Evolutionary conservation across 1,140 invertebrate genomes (phyloP), one percentile per base, ranked within the genome.

Genomic region (Bombus sibiricus): DNA sequence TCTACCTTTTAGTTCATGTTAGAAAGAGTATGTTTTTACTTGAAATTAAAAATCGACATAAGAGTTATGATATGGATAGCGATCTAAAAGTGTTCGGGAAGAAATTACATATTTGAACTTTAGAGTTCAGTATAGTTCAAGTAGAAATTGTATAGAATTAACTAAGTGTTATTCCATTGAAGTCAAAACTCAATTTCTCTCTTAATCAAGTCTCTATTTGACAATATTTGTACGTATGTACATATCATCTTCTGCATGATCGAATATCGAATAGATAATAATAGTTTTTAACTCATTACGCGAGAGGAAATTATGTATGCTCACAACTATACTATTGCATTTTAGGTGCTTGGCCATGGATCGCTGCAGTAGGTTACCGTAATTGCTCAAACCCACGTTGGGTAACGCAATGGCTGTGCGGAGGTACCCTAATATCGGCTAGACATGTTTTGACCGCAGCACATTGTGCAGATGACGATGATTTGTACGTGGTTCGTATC

Each of bases 391-490:
- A 10, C 1, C 39, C 39, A 10, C 8, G 1, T 39, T 39, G 39
- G 39, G 39, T 39, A 39, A 39, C 39, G 5, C 9, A 41, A 10
- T 41, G 39, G 39, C 9, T 10, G 39, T 41, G 39, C 10, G 39
- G 1, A 10, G 39, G 10, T 12, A 10, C 10, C 2, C 94, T 99
- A 59, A 97, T 99, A 28, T 96, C 97, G 0, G 94, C 96, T 2
- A 93, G 95, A 41, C 98, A 98, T 95, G 96, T 98, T 0, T 93
- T 98, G 57, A 98, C 98, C 0, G 98, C 98, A 0, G 98, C 97
- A 0, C 98, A 98, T 93, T 99, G 98, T 93, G 96, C 97, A 25
- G 93, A 41, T 10, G 1, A 3, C 0, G 1, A 2, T 12, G 0
- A 2, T 13, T 43, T 43, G 93, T 96, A 95, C 88, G 32, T 97